A percentile compares a stretch with the other conserved stretches of the same genome.
Conservation (phyloP, 2,888 invertebrate species). For the Amphipoea lucens region DNA sequence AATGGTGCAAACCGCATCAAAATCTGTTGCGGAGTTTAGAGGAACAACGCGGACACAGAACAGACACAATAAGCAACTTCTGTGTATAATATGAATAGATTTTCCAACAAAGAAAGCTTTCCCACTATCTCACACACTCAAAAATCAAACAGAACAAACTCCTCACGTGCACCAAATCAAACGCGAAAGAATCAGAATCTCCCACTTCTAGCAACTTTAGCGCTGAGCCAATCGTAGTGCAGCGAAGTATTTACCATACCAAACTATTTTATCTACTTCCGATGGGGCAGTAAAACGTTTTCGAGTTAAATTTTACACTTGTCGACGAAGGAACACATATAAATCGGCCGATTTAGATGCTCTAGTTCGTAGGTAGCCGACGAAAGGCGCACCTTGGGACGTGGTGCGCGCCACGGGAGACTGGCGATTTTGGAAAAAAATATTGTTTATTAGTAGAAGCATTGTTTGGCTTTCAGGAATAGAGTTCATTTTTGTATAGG, state of each 20-base stretch:
- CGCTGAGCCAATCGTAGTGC: constrained; percentile 34
- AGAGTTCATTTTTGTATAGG: neutral
- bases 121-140: neutral
- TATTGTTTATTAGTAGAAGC: neutral
- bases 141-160: constrained; percentile 12
- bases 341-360: constrained; percentile 81
- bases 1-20: neutral
- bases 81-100: neutral
- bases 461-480: neutral
- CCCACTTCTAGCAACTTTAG: constrained; percentile 36
- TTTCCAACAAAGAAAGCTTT: constrained; percentile 6
- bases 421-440: constrained; percentile 17
- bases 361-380: constrained; percentile 66
- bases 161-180: constrained; percentile 37
- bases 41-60: neutral
- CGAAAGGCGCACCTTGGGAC: constrained; percentile 67
- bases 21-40: neutral
- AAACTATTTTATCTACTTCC: constrained; percentile 75
- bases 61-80: neutral
- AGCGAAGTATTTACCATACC: constrained; percentile 68
- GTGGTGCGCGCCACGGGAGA: constrained; percentile 40
- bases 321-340: constrained; percentile 77
- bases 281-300: constrained; percentile 79
- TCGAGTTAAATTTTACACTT: constrained; percentile 78
- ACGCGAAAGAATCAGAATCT: constrained; percentile 31